Evolutionary conservation across 2,888 invertebrate genomes (phyloP), one percentile per base, ranked within the genome.

Genomic region (Exocentrus adspersus): DNA sequence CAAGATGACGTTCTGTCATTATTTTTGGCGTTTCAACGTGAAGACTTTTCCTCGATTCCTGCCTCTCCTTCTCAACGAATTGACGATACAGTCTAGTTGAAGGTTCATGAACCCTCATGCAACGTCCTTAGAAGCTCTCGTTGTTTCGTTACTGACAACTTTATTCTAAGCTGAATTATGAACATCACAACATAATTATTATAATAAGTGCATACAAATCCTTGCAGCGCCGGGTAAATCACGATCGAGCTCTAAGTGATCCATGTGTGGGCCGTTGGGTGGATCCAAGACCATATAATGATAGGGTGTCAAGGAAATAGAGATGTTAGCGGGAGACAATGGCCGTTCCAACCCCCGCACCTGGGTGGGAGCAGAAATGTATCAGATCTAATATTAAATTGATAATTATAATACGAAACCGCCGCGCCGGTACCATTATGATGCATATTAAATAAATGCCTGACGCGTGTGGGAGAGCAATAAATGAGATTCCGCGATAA

Each of bases 261-360:
- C 21, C 41, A 52, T 64, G 72, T 69, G 74, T 73, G 69, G 74
- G 75, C 62, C 45, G 68, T 45, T 72, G 66, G 70, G 72, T 63
- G 73, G 71, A 68, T 72, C 65, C 51, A 61, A 42, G 48, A 46
- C 53, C 20, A 46, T n/a, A n/a, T 75, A 75, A 76, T 76, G 61
- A 75, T 69, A 68, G 72, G 71, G 70, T 75, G 73, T 73, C 74
- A 72, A 62, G 68, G 70, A 72, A 74, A 76, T 74, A 67, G 70
- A 75, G 76, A 75, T 68, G 74, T 76, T 75, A 71, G 69, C 67
- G 67, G 62, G 67, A 74, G 69, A 76, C 75, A 74, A 74, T 73
- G 62, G 73, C 65, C 64, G 65, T 56, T 63, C 64, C 62, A 64
- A 62, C 67, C 56, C 65, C 71, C 66, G 58, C 67, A 60, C 63